Conservation (phyloP, 2,797 vertebrate species). For the Melanitta fusca region DNA sequence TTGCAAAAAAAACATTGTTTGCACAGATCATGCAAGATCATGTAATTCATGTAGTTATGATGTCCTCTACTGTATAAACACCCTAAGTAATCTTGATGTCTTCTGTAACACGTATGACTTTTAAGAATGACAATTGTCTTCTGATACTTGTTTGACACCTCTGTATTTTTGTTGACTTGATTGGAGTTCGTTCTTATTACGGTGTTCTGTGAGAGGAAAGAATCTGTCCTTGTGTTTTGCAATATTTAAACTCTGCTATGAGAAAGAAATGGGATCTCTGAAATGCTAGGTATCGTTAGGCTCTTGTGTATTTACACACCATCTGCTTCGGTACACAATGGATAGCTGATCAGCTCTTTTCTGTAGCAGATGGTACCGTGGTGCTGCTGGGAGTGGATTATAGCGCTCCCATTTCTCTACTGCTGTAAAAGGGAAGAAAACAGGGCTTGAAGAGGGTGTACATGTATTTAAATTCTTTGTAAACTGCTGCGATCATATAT, state of each 20-base stretch:
- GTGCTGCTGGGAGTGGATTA: neutral
- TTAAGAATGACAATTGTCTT: neutral
- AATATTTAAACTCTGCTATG: conserved; percentile 13
- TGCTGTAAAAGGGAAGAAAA: neutral
- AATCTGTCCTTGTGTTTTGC: neutral
- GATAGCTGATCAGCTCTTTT: conserved; percentile 3
- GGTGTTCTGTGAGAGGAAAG: neutral
- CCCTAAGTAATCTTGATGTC: neutral
- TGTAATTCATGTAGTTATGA: neutral
- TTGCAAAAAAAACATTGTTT: neutral
- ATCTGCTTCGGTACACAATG: neutral
- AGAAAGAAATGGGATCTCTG: neutral
- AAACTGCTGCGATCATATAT: neutral
- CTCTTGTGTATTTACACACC: conserved; percentile 15
- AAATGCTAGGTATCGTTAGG: neutral
- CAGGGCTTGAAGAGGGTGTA: neutral
- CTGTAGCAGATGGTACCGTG: neutral
- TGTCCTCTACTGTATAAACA: neutral
- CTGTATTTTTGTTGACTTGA: neutral
- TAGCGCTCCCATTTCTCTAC: neutral
- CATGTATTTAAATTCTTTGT: neutral
- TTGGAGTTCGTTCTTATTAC: neutral
- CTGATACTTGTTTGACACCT: neutral
- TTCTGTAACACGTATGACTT: neutral
- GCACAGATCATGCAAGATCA: neutral